Conservation (phyloP, 92 coral and sea anemone genomes). For the Ricordea florida region DNA sequence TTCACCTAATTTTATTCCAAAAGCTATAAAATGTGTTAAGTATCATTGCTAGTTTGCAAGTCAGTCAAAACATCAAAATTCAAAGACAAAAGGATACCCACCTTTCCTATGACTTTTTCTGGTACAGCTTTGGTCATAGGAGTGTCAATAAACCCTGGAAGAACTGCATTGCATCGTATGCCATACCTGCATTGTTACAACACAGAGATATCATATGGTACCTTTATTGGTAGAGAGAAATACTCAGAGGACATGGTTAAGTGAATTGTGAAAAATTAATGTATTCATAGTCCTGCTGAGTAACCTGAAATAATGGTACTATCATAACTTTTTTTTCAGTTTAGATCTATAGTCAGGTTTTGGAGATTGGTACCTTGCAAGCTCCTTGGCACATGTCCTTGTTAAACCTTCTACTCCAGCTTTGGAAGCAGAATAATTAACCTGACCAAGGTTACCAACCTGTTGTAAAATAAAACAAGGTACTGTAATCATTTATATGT, state of each 20-base stretch:
- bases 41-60: too few relatives aligned
- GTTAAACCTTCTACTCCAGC: conserved; percentile 96
- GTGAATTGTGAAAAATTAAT: too few relatives aligned
- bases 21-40: too few relatives aligned
- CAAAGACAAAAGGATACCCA: not conserved
- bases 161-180: conserved; percentile 89
- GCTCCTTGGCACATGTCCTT: conserved; percentile 89
- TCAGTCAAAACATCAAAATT: not conserved
- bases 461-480: not conserved
- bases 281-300: too few relatives aligned
- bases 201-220: too few relatives aligned
- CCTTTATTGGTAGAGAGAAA: too few relatives aligned
- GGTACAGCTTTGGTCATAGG: conserved; percentile 85
- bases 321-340: too few relatives aligned
- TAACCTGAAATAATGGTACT: too few relatives aligned
- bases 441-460: conserved; percentile 98
- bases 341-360: too few relatives aligned
- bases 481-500: too few relatives aligned
- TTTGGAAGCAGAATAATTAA: conserved; percentile 93
- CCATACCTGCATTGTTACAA: conserved; percentile 77
- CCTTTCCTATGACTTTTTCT: conserved; percentile 66
- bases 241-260: too few relatives aligned
- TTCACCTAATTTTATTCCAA: not conserved
- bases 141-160: conserved; percentile 92
- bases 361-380: conserved; percentile 89